Percentiles rank a stretch among this genome's conserved stretches.
Evolutionary conservation across 1,140 invertebrate species (phyloP).

Genomic region (Cephus cinctus): DNA sequence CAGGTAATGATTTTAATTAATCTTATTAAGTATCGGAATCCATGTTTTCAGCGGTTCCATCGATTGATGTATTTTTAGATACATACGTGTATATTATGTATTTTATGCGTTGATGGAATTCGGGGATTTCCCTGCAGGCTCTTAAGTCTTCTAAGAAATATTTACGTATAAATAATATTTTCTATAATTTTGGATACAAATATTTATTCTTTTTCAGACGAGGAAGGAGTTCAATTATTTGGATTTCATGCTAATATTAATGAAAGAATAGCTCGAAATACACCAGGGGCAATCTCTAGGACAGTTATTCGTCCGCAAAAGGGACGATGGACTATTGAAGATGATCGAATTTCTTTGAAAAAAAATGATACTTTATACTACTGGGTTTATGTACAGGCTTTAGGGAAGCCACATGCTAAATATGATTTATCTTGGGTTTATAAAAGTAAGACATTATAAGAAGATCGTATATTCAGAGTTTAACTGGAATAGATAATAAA

Average conservation of each 20-base stretch:
- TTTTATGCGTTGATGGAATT: slow-evolving; percentile 23
- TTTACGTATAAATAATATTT: background rate
- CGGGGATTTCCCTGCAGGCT: slow-evolving; percentile 20
- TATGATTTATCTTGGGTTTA: background rate
- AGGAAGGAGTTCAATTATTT: slow-evolving; percentile 35
- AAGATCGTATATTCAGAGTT: too few relatives aligned
- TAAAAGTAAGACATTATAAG: background rate
- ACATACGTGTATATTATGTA: background rate
- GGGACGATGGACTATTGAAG: slow-evolving; percentile 40
- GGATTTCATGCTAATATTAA: slow-evolving; percentile 47
- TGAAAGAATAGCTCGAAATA: slow-evolving; percentile 21
- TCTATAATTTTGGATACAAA: background rate
- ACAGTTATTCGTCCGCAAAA: slow-evolving; percentile 28
- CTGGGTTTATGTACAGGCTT: slow-evolving; percentile 42
- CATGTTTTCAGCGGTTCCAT: background rate
- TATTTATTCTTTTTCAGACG: slow-evolving; percentile 31
- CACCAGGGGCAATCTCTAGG: slow-evolving; percentile 31
- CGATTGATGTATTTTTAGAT: background rate
- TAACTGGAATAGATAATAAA: background rate
- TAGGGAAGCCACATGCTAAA: slow-evolving; percentile 31
- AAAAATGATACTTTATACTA: slow-evolving; percentile 49
- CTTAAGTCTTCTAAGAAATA: slow-evolving; percentile 9
- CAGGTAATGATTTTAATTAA: slow-evolving; percentile 20
- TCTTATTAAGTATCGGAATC: background rate
- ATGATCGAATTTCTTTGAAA: slow-evolving; percentile 31